Base-by-base conservation (phyloP, 2,888 invertebrate genomes). In the Operophtera brumata region DNA sequence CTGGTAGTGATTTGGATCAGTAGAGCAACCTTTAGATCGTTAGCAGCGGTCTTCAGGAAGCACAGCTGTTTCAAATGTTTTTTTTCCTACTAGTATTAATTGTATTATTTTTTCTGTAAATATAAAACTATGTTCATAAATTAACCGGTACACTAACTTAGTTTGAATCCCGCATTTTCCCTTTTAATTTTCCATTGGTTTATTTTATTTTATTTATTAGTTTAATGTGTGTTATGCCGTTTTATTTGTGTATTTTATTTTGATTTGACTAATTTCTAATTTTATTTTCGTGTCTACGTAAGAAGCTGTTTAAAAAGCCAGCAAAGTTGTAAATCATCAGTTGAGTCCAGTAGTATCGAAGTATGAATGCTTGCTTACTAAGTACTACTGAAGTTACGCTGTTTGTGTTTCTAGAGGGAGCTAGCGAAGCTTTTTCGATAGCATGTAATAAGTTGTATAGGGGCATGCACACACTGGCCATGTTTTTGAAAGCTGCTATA, bases 191-290 rank as follows among this genome's bases (percentile, higher is more conserved):
- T 30, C 8, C 8, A 30, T 30, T 20, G 2, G 1, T 56, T 13
- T 45, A 32, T 41, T 52, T 36, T 53, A 30, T 50, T 13, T 20
- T 50, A 20, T 47, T 42, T 28, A 28, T 20, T 4, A 20, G 20
- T 20, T 20, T 20, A 20, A 4, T 20, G 20, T 3, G 20, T 20
- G 20, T 20, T 2, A 3, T 3, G 20, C 20, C 28, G 2, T 28
- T 5, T 28, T 28, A 28, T 30, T 30, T 30, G 7, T 30, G 30
- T 30, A 30, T 30, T 30, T 9, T 30, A 30, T 30, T 30, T 30
- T 30, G 30, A 7, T 30, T 30, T 30, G 0, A 30, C 30, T 30
- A 30, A 30, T 8, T 30, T 6, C 30, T 30, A 30, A 30, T 20
- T 30, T 30, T 30, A 30, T 30, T 30, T 30, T 8, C 7, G 30